Base-by-base conservation (phyloP, 2,113 vertebrate species). In the Nyctibius bracteatus region DNA sequence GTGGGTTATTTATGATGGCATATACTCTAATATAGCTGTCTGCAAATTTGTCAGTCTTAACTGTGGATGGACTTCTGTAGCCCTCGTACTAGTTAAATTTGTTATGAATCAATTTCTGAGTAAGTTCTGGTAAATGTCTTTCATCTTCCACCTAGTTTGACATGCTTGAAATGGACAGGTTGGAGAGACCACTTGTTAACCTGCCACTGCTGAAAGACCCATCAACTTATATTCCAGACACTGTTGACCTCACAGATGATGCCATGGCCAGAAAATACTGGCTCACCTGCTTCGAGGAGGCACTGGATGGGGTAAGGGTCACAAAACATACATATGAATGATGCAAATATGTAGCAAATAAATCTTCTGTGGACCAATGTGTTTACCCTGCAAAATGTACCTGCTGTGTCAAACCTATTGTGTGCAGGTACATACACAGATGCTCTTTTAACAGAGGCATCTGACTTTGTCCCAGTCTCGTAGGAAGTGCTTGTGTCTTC, bases 121-220 rank as follows among this genome's bases (percentile, higher is more conserved):
- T 2, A 19, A 55, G 14, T 55, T 74, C 65, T 81, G 67, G 89
- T 9, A 51, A 61, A 5, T 27, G 14, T 77, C 47, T 80, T 37
- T 59, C 22, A 6, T 78, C 81, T 79, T 52, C 27, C 35, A 62
- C 55, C 89, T 88, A 99, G 99, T 99, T 99, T 92, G 99, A 99
- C 97, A 98, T 99, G 98, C 87, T 99, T 86, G 99, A 99, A 95
- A 99, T 99, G 99, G 99, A 99, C 88, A 99, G 99, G 33, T 97
- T 99, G 94, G 99, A 99, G 94, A 98, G 99, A 67, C 98, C 99
- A 2, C 98, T 99, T 47, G 99, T 99, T 44, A 99, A 99, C 83
- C 98, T 99, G 31, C 99, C 99, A 0, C 98, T 99, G 91, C 98
- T 99, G 33, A 98, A 98, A 93, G 99, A 99, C 94, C 98, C 99